Conservation (phyloP, 2,797 vertebrate genomes). For the Emys orbicularis region DNA sequence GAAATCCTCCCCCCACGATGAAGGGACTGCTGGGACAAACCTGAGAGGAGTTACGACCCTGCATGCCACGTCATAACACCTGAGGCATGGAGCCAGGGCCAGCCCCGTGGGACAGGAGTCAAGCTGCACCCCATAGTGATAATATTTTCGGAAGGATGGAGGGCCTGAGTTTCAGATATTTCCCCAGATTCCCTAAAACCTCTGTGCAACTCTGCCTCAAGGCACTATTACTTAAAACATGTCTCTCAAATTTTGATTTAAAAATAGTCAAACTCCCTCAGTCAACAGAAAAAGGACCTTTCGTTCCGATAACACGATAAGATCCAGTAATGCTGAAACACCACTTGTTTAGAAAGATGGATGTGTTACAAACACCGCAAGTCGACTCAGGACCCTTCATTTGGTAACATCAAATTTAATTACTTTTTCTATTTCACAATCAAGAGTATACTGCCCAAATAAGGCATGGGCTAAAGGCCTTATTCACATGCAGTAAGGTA, state of each 20-base stretch:
- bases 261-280: neutral
- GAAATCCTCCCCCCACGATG: neutral
- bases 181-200: neutral
- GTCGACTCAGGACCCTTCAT: neutral
- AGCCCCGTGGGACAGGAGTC: neutral
- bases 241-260: neutral
- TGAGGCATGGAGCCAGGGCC: neutral
- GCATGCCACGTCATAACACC: neutral
- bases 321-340: neutral
- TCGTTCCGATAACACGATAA: neutral
- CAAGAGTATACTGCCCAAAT: neutral
- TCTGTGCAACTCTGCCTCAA: neutral
- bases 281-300: neutral
- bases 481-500: neutral
- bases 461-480: neutral
- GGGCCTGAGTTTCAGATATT: neutral
- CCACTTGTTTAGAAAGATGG: fast-evolving
- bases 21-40: neutral
- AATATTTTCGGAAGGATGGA: neutral
- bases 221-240: neutral
- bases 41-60: neutral
- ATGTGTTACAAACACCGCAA: neutral
- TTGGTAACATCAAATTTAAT: neutral
- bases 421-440: neutral
- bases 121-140: neutral